Percentiles rank a stretch among this genome's conserved stretches.
Conservation (phyloP, 2,113 vertebrate species). For the Anarrhichthys ocellatus region DNA sequence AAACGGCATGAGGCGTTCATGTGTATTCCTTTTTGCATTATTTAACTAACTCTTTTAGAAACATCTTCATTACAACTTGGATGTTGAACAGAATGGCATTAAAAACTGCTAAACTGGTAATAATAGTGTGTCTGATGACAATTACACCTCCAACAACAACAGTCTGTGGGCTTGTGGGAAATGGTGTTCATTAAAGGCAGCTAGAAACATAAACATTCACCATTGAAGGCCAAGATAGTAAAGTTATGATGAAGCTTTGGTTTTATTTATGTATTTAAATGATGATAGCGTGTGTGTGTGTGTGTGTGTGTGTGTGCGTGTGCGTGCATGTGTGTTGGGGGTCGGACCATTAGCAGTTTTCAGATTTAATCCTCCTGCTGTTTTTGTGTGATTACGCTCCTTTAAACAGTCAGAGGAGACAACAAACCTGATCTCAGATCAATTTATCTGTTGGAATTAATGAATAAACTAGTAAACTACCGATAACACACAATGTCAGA, state of each 20-base stretch:
- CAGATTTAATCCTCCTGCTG: conserved; percentile 5
- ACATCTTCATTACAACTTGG: too few relatives aligned
- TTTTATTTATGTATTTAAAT: background rate
- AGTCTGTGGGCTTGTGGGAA: background rate
- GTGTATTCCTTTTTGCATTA: too few relatives aligned
- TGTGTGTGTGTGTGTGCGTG: conserved; percentile 2
- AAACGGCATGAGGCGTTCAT: too few relatives aligned
- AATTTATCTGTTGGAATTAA: background rate
- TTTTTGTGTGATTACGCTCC: background rate
- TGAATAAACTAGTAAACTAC: background rate
- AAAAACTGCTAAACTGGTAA: background rate
- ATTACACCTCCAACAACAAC: background rate
- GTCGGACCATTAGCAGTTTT: background rate
- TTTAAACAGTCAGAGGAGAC: background rate
- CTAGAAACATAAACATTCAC: background rate
- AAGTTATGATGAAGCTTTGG: background rate
- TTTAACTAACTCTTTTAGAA: too few relatives aligned
- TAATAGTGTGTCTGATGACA: background rate
- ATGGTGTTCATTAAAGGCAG: background rate
- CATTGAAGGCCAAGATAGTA: background rate
- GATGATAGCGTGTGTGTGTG: background rate
- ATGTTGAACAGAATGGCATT: too few relatives aligned
- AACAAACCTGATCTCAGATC: conserved; percentile 2
- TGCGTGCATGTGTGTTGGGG: background rate
- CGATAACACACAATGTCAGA: background rate